Evolutionary conservation across 1,140 invertebrate species (phyloP), one percentile per base, ranked within the genome.

Genomic region (Nephotettix cincticeps): DNA sequence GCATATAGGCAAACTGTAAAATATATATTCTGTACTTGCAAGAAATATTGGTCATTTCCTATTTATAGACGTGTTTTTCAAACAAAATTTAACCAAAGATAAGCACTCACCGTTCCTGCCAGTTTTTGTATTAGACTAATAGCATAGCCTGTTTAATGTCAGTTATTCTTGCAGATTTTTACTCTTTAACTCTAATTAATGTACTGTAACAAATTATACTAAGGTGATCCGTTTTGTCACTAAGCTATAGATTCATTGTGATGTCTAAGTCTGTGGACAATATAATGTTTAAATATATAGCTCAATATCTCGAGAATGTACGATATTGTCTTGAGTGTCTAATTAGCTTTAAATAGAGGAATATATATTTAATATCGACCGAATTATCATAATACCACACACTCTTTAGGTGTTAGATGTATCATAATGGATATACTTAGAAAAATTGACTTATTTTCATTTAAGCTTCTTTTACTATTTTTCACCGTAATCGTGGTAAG

Each of bases 261-360:
- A 65, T 65, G 63, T 65, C 63, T 65, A 65, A 65, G 29, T 65
- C 36, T n/a, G 63, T 65, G 63, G 63, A 65, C 63, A 65, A 65
- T 65, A 65, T 65, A 28, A 27, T 65, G 36, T 32, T 43, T 65
- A 32, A 65, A 65, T 65, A 65, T 65, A 17, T 61, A 61, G 56
- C 56, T 61, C 56, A 61, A 61, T 61, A 61, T 61, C 56, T 61
- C 27, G 56, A 61, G 56, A n/a, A 51, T 51, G 47, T 51, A 51
- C 47, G 47, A 51, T 61, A 25, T 36, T 61, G 56, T 61, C 56
- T 11, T 61, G 21, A 21, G 56, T 61, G 56, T 61, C 56, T 61
- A 61, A 61, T 28, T 61, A 61, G 56, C 56, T 61, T 61, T 61
- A 61, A 61, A 61, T 61, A 61, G 56, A 61, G 56, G 56, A 61